These are phyloP conservation scores for Fistularia commersonii DNA, from an alignment of 2,797 vertebrate species.

Conservation along the genomic window DNA sequence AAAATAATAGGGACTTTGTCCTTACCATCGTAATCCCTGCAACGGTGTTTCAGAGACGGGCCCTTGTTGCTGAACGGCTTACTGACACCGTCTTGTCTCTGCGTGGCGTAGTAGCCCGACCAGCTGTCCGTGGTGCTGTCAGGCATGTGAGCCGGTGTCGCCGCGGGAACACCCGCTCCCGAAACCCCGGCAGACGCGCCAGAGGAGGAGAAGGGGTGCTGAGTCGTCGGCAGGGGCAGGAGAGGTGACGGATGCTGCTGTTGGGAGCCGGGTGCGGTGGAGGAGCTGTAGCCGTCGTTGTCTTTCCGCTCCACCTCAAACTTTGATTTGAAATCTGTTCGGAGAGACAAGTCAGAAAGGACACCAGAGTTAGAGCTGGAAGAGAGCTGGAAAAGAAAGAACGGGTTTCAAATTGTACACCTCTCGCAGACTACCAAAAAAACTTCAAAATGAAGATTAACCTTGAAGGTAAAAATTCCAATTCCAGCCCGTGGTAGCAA, in stretches of 20 bases:
- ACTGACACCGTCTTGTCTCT: slow-evolving; percentile 70
- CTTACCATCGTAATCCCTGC: slow-evolving; percentile 96
- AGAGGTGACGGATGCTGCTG: slow-evolving; percentile 56
- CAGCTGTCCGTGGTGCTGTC: slow-evolving; percentile 97
- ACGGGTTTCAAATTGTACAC: too few species aligned
- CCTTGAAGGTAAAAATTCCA: slow-evolving; percentile 40
- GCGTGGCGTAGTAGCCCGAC: slow-evolving; percentile 89
- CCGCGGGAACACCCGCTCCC: slow-evolving; percentile 76
- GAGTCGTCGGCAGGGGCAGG: slow-evolving; percentile 63
- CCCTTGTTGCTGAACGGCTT: slow-evolving; percentile 83
- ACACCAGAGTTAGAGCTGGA: neutral
- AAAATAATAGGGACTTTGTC: neutral
- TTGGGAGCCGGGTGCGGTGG: slow-evolving; percentile 71
- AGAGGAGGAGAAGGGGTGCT: slow-evolving; percentile 69
- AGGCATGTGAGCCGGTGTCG: slow-evolving; percentile 88
- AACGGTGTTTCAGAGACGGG: slow-evolving; percentile 86
- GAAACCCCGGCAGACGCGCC: slow-evolving; percentile 69
- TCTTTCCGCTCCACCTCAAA: slow-evolving; percentile 93
- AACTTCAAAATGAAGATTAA: slow-evolving; percentile 25
- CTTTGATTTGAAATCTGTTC: slow-evolving; percentile 89
- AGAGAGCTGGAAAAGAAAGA: neutral
- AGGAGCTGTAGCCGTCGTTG: slow-evolving; percentile 80
- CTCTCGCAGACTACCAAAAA: neutral
- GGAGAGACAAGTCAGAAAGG: slow-evolving; percentile 1
- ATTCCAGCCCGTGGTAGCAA: slow-evolving; percentile 37